These are phyloP conservation scores for Epicauta chinensis DNA, from an alignment of 1,140 invertebrate species.

Conservation along the genomic window DNA sequence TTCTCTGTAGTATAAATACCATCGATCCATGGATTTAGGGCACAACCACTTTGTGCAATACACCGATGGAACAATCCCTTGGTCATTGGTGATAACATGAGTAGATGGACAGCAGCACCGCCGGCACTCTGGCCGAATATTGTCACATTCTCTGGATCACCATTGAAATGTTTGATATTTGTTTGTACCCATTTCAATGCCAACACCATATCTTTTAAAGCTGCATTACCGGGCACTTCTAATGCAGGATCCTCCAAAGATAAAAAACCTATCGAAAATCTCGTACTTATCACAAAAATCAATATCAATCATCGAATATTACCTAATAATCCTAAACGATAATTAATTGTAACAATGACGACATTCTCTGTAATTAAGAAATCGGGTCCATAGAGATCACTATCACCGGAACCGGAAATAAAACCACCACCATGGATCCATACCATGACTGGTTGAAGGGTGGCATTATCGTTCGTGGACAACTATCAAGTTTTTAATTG, in stretches of 20 bases:
- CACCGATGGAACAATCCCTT: conserved; percentile 54
- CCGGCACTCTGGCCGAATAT: conserved; percentile 48
- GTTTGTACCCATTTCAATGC: conserved; percentile 51
- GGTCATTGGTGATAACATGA: conserved; percentile 23
- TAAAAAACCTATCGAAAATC: conserved; percentile 22
- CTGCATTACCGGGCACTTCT: conserved; percentile 51
- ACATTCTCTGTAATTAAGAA: conserved; percentile 55
- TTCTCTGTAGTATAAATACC: too few species aligned
- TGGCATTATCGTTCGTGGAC: not conserved
- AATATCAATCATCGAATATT: too few species aligned
- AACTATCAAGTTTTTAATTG: not conserved
- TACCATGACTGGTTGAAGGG: conserved; percentile 53
- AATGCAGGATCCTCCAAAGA: conserved; percentile 35
- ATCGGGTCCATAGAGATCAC: conserved; percentile 51
- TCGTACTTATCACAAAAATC: not conserved
- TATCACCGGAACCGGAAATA: conserved; percentile 50
- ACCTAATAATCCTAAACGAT: conserved; percentile 46
- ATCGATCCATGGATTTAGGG: conserved; percentile 38
- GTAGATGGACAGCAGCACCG: conserved; percentile 32
- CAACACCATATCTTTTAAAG: conserved; percentile 54
- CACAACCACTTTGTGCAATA: conserved; percentile 58
- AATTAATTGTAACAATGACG: conserved; percentile 47
- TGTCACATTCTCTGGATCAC: conserved; percentile 39
- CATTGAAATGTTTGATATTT: conserved; percentile 46
- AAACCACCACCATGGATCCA: conserved; percentile 63